Conservation (phyloP, 2,113 vertebrate genomes). For the Fukomys damarensis region DNA sequence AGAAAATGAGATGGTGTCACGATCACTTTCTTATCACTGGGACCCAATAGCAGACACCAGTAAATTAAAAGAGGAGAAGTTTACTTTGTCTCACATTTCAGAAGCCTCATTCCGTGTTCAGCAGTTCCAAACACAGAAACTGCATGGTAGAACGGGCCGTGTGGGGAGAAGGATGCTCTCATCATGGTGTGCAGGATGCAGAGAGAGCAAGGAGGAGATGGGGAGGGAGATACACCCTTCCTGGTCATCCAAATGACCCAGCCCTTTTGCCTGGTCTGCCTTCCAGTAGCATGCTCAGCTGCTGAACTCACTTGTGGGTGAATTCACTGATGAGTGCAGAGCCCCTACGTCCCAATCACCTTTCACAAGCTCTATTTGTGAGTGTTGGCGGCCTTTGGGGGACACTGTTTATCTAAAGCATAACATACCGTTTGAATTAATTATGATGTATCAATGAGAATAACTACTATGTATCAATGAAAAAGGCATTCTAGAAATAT, state of each 20-base stretch:
- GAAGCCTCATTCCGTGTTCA: background rate
- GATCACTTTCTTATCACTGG: background rate
- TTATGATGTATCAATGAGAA: background rate
- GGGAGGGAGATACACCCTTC: background rate
- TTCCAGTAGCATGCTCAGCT: background rate
- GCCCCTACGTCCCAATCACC: background rate
- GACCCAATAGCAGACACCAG: background rate
- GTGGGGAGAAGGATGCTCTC: too few species aligned
- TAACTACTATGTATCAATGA: background rate
- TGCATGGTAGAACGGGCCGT: too few species aligned
- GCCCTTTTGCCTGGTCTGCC: background rate
- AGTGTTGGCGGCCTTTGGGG: background rate
- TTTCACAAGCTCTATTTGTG: background rate
- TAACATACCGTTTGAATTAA: background rate
- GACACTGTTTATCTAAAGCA: background rate
- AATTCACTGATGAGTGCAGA: background rate
- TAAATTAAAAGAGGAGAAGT: background rate
- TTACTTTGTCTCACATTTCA: background rate
- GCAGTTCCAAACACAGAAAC: background rate
- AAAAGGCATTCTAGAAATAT: conserved; percentile 19
- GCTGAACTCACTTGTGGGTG: background rate
- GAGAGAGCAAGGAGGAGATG: background rate
- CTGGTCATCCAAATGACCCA: background rate
- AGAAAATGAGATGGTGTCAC: background rate
- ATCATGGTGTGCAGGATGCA: background rate